These are phyloP conservation scores for Leptinotarsa juncta DNA, from an alignment of 2,888 invertebrate genomes.

Conservation along the genomic window DNA sequence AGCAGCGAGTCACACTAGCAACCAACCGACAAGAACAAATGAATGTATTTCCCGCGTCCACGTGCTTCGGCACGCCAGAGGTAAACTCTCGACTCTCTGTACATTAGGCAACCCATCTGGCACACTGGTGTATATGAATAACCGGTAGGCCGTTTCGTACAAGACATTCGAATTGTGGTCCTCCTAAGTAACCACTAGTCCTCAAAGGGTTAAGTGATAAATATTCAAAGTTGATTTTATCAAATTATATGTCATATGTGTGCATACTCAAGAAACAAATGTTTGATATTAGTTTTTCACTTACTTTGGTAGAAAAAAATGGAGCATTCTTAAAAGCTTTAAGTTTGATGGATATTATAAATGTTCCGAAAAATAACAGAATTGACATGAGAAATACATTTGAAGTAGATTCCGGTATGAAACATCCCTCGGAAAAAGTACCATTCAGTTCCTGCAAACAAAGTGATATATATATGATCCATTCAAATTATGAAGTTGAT, in stretches of 20 bases:
- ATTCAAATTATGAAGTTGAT: neutral
- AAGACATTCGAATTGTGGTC: neutral
- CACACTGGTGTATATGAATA: neutral
- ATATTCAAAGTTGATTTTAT: no score
- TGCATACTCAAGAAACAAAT: no score
- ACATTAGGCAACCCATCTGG: neutral
- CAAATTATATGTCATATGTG: no score
- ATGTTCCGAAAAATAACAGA: constrained; percentile 92
- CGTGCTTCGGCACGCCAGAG: neutral
- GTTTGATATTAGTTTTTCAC: neutral
- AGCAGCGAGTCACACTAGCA: neutral
- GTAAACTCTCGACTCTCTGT: neutral
- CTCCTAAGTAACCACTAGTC: neutral
- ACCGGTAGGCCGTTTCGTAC: neutral
- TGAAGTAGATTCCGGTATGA: constrained; percentile 76
- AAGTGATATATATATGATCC: constrained; percentile 55
- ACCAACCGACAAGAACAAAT: neutral
- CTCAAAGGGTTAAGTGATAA: neutral
- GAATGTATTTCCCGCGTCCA: neutral
- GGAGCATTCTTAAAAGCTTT: constrained; percentile 93
- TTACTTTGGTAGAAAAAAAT: constrained; percentile 75
- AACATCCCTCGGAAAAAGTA: constrained; percentile 77
- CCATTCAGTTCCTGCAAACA: constrained; percentile 77
- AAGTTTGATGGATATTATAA: constrained; percentile 85
- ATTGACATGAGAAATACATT: constrained; percentile 97